Conservation (phyloP, 2,888 invertebrate species). For the Dicycla oo region DNA sequence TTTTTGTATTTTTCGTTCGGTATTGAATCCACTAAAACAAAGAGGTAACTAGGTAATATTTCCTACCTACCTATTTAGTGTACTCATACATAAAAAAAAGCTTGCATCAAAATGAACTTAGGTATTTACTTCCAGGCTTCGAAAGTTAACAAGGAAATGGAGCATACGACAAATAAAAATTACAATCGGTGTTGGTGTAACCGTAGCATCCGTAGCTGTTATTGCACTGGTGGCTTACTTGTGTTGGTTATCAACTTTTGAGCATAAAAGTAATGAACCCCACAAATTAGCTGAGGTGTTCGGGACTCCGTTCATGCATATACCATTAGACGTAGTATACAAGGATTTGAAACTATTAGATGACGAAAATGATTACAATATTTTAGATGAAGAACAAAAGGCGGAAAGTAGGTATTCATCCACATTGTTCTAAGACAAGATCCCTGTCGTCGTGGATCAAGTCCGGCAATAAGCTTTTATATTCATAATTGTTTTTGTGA, state of each 20-base stretch:
- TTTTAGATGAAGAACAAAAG: constrained; percentile 31
- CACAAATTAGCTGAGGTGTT: constrained; percentile 25
- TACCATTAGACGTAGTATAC: constrained; percentile 71
- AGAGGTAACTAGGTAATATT: not conserved
- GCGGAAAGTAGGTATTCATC: constrained; percentile 47
- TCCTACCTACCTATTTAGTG: not conserved
- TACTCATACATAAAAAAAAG: not conserved
- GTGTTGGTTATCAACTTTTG: constrained; percentile 61
- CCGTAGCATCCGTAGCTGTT: constrained; percentile 65
- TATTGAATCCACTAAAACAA: not conserved
- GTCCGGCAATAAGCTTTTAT: not conserved
- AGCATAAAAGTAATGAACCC: constrained; percentile 4
- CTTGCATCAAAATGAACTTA: not conserved
- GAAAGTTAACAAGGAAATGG: constrained; percentile 70
- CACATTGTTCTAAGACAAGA: not conserved
- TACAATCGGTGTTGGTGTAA: constrained; percentile 61
- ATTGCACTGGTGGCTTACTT: constrained; percentile 73
- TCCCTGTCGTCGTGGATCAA: not conserved
- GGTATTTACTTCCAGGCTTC: constrained; percentile 73
- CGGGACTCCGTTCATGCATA: constrained; percentile 72
- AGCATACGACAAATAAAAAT: constrained; percentile 75
- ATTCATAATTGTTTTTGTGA: not conserved
- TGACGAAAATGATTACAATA: constrained; percentile 58
- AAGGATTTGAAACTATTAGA: constrained; percentile 33
- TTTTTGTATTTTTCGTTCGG: not conserved